Base-by-base conservation (phyloP, 23 tunicate genomes). In the Halocynthia aurantium region DNA sequence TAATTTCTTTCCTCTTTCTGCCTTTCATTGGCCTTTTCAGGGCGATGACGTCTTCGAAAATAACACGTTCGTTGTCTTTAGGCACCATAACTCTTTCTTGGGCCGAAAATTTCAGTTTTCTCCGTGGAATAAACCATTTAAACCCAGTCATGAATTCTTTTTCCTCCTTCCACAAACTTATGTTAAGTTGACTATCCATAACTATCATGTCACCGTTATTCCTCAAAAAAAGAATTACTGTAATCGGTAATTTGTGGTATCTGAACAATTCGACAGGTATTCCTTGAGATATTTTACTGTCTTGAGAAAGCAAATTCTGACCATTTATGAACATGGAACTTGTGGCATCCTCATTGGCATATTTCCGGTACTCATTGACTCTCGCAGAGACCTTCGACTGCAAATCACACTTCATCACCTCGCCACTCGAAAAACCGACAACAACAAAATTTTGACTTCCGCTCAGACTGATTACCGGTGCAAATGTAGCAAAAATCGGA, bases 71-170 rank as follows among this genome's bases (percentile, higher is more conserved):
- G 22, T 72, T 70, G 17, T 61, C 84, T 21, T 79, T 71, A 6
- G 87, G 80, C 6, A 55, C 57, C 71, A 88, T 53, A n/a, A 83
- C 81, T 52, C 70, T 87, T 73, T 88, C 95, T 19, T 56, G 76
- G 61, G 80, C 75, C 6, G 83, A 67, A 13, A 88, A 55, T 11
- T 74, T 70, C 31, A 69, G 64, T 53, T 88, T 88, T 60, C 81
- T 82, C 67, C 21, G 83, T 64, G 95, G 95, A 52, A 58, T 70
- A 56, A 88, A 83, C 95, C 95, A 88, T 7, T 86, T 84, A 75
- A 79, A 83, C 18, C 77, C 80, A 54, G 67, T 83, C 13, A 88
- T 57, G 13, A 72, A 55, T 66, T 83, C 84, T 20, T 75, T 18
- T n/a, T 83, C 62, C 53, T 88, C 71, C 60, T 67, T 84, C 95